A percentile compares a stretch with the other conserved stretches of the same genome.
Evolutionary conservation across 2,797 vertebrate species (phyloP).

Genomic region (Notolepis coatsorum): DNA sequence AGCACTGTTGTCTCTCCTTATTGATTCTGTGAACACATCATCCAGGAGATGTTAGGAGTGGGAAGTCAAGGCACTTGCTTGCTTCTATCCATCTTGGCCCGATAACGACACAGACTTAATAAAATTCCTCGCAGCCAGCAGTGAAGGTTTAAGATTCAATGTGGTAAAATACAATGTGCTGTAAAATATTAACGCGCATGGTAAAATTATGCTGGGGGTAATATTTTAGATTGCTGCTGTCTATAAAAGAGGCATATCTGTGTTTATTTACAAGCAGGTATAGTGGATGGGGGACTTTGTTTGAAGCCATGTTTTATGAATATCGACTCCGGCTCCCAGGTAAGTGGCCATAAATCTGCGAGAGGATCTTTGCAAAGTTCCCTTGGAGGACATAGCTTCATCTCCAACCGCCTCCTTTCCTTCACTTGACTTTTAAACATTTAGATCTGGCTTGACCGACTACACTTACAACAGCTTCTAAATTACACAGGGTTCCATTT

Average conservation of each 20-base stretch:
- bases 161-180: constrained; percentile 83
- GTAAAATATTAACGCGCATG: constrained; percentile 85
- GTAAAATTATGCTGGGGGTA: constrained; percentile 85
- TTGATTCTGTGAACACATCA: constrained; percentile 41
- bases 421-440: constrained; percentile 82
- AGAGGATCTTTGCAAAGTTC: constrained; percentile 79
- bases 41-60: constrained; percentile 27
- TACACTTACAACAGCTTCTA: constrained; percentile 69
- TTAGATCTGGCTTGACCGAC: constrained; percentile 69
- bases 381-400: constrained; percentile 82
- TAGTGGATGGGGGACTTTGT: constrained; percentile 78
- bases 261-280: constrained; percentile 85
- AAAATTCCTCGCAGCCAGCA: constrained; percentile 72
- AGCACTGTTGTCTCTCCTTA: constrained; percentile 3
- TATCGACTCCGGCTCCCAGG: constrained; percentile 79
- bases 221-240: constrained; percentile 86
- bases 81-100: constrained; percentile 55
- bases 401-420: constrained; percentile 71
- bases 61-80: constrained; percentile 26
- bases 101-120: constrained; percentile 71
- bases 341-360: constrained; percentile 85
- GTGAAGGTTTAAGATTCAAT: constrained; percentile 83
- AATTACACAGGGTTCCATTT: constrained; percentile 70
- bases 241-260: constrained; percentile 85
- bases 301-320: constrained; percentile 86